phyloP scores from a whole-genome alignment of 2,888 invertebrate genomes.

The Nemotelus nigrinus region DNA sequence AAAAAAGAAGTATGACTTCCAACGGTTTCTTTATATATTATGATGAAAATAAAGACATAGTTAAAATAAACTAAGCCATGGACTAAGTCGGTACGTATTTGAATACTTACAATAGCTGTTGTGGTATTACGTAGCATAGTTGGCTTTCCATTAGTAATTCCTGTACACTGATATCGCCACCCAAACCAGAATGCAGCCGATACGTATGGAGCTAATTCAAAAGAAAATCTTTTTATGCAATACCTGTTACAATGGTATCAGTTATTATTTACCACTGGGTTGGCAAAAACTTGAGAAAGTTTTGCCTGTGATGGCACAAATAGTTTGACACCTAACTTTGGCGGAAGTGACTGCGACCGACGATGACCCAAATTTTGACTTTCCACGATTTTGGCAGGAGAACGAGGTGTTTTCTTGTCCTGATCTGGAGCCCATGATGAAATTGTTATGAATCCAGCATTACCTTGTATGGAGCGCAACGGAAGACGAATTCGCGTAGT shows the following conservation, averaged over 20 bases:
- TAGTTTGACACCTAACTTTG: slow-evolving; percentile 81
- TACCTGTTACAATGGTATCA: not conserved
- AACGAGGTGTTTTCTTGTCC: slow-evolving; percentile 65
- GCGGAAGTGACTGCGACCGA: slow-evolving; percentile 86
- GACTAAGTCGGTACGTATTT: too few relatives aligned
- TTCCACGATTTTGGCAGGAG: slow-evolving; percentile 62
- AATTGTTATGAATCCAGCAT: slow-evolving; percentile 85
- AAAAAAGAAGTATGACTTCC: too few relatives aligned
- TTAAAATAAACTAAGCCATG: too few relatives aligned
- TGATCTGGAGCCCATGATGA: slow-evolving; percentile 88
- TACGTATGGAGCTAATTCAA: slow-evolving; percentile 73
- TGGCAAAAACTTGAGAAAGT: slow-evolving; percentile 75
- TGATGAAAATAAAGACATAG: too few relatives aligned
- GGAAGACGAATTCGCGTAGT: slow-evolving; percentile 67
- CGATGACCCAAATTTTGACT: slow-evolving; percentile 68
- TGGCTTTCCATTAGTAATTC: slow-evolving; percentile 93
- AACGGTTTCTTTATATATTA: too few relatives aligned
- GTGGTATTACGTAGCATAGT: slow-evolving; percentile 84
- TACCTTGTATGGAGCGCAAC: slow-evolving; percentile 68
- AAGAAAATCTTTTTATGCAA: not conserved
- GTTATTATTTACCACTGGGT: slow-evolving; percentile 67
- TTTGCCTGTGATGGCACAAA: slow-evolving; percentile 84
- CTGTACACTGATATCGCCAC: slow-evolving; percentile 91
- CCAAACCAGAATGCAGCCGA: slow-evolving; percentile 89
- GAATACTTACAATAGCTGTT: slow-evolving; percentile 82